Conservation (phyloP, 2,888 invertebrate species). For the Ectemnius continuus region DNA sequence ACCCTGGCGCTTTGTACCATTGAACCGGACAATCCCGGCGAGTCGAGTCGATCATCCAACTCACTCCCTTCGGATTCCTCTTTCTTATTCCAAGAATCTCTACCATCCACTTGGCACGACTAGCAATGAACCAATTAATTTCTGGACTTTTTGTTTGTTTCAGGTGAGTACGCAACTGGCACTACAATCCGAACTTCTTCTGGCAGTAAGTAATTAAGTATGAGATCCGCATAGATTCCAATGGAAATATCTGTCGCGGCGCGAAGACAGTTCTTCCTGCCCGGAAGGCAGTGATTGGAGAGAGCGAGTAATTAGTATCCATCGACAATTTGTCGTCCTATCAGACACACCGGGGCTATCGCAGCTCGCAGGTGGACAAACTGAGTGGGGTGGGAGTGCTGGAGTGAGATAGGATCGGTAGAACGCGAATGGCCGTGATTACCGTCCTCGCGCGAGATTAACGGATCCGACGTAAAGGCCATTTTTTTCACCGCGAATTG, state of each 20-base stretch:
- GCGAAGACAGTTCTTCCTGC: constrained; percentile 11
- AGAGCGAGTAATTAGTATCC: constrained; percentile 55
- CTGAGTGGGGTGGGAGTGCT: constrained; percentile 26
- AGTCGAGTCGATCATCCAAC: not conserved
- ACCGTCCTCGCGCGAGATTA: constrained; percentile 47
- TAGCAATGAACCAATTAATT: constrained; percentile 55
- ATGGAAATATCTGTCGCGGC: not conserved
- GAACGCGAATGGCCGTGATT: constrained; percentile 54
- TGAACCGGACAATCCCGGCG: constrained; percentile 16
- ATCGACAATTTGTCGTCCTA: constrained; percentile 58
- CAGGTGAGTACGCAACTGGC: constrained; percentile 65
- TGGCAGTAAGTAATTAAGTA: constrained; percentile 65
- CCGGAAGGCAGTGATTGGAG: constrained; percentile 52
- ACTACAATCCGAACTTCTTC: constrained; percentile 41
- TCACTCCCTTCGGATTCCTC: not conserved
- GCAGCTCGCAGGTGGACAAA: constrained; percentile 9
- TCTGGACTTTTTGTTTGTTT: constrained; percentile 56
- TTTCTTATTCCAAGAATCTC: not conserved
- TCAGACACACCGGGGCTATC: constrained; percentile 48
- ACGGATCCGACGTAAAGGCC: constrained; percentile 50
- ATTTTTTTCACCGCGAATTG: constrained; percentile 40
- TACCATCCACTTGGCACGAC: not conserved
- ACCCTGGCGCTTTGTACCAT: constrained; percentile 11
- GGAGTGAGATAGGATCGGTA: constrained; percentile 35
- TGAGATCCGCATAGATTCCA: not conserved